phyloP scores from a whole-genome alignment of 2,797 vertebrate species.

The Acanthis flammea region DNA sequence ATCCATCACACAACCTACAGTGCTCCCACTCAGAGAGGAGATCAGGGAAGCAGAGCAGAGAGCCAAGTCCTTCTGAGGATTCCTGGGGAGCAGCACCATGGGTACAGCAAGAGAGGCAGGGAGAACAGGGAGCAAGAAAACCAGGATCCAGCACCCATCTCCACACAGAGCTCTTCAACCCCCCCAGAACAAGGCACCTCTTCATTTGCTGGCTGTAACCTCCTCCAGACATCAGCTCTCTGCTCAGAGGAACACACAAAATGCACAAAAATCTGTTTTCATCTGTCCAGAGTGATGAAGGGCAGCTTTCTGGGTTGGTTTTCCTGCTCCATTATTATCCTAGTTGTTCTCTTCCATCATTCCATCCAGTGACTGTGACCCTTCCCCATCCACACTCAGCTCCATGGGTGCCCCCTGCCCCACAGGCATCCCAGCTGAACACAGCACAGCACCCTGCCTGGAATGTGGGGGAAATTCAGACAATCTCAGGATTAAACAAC shows the following conservation, averaged over 20 bases:
- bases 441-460: neutral
- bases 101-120: neutral
- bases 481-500: neutral
- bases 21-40: neutral
- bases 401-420: neutral
- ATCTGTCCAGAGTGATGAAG: neutral
- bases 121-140: neutral
- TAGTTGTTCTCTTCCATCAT: neutral
- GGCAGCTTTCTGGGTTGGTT: neutral
- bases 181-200: neutral
- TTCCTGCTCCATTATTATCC: neutral
- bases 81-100: neutral
- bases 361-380: neutral
- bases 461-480: neutral
- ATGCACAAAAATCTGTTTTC: neutral
- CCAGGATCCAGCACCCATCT: neutral
- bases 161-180: neutral
- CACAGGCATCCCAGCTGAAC: neutral
- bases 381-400: neutral
- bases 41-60: neutral
- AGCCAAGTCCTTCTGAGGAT: neutral
- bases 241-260: neutral
- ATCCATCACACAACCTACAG: fast-evolving
- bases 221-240: neutral
- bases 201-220: neutral